Evolutionary conservation across 2,113 vertebrate genomes (phyloP).

Genomic region (Corythornis cristatus): DNA sequence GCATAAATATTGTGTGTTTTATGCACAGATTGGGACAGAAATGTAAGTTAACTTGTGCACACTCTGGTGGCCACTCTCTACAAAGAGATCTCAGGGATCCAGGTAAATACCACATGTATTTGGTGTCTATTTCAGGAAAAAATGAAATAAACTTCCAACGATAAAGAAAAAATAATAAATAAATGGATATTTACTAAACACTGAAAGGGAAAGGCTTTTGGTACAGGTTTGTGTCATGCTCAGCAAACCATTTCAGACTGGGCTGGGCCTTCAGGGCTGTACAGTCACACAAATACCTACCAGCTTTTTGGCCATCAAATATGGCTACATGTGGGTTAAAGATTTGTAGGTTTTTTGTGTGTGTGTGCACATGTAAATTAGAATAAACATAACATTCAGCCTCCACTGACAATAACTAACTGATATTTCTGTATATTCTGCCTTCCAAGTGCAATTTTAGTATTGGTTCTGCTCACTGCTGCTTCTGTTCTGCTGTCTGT

Average conservation of each 20-base stretch:
- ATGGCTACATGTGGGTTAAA: neutral
- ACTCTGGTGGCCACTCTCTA: neutral
- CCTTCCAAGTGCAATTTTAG: neutral
- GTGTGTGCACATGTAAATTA: neutral
- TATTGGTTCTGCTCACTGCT: neutral
- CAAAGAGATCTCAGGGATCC: neutral
- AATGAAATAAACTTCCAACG: no score
- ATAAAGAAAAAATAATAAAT: no score
- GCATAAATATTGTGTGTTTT: constrained; percentile 48
- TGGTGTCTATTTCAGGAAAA: no score
- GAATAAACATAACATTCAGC: neutral
- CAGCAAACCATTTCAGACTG: neutral
- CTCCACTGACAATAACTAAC: neutral
- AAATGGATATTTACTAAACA: neutral
- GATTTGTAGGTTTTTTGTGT: neutral
- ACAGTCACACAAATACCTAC: neutral
- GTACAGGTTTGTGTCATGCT: neutral
- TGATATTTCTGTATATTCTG: neutral
- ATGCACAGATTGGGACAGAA: neutral
- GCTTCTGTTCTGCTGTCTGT: neutral
- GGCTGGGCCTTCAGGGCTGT: neutral
- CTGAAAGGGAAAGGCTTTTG: neutral
- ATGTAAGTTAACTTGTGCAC: neutral
- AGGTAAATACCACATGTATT: neutral
- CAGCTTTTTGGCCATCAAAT: neutral